Conservation (phyloP, 2,797 vertebrate species). For the Cuniculus paca region DNA sequence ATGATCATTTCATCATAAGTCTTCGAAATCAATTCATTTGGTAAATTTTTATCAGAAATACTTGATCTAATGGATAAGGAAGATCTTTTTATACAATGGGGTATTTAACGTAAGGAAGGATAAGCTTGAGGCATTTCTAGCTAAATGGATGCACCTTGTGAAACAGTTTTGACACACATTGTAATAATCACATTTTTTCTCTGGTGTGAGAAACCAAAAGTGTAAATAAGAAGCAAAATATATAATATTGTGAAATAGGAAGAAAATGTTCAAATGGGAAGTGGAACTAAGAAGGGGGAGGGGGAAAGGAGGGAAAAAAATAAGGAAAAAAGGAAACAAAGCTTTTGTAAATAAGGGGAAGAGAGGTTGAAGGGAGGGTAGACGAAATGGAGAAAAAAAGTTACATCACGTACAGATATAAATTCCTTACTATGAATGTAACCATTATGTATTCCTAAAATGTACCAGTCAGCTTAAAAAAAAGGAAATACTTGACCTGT, state of each 20-base stretch:
- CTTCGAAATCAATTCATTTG: slow-evolving; percentile 27
- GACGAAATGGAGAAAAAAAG: not conserved
- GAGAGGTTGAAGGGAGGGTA: not conserved
- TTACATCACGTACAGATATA: not conserved
- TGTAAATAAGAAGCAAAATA: not conserved
- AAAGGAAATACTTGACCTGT: not conserved
- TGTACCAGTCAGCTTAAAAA: not conserved
- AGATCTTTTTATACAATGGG: not conserved
- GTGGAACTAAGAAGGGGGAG: not conserved
- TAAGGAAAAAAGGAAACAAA: not conserved
- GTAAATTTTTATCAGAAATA: slow-evolving; percentile 1
- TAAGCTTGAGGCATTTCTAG: not conserved
- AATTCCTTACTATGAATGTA: not conserved
- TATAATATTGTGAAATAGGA: not conserved
- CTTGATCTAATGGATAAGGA: not conserved
- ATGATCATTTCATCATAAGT: not conserved
- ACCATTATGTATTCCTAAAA: not conserved
- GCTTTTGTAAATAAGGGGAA: not conserved
- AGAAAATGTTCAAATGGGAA: not conserved
- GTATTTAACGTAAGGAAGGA: not conserved
- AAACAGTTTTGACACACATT: not conserved
- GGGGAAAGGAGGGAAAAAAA: not conserved
- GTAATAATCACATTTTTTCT: not conserved
- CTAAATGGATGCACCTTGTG: not conserved
- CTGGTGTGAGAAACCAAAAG: not conserved